Base-by-base conservation (phyloP, 2,797 vertebrate species). In the Gadopsis bispinosus region DNA sequence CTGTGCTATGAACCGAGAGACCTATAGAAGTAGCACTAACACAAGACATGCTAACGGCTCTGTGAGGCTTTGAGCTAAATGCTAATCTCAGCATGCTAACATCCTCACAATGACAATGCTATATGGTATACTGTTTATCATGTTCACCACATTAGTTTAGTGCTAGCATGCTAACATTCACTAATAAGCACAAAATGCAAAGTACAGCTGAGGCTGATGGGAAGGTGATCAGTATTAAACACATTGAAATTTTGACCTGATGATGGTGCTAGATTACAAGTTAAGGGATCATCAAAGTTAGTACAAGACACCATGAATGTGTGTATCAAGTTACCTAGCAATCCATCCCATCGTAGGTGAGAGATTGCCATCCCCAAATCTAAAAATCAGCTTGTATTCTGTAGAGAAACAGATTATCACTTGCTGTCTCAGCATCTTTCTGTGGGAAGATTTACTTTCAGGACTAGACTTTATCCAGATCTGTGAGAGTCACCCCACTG, bases 361-460 rank as follows among this genome's bases (percentile, higher is more conserved):
- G 1, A 55, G 1, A 69, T 4, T 7, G 5, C n/a, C 20, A 14
- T 22, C 22, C 12, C 9, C 48, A 37, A 12, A 50, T 35, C 33
- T 53, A 14, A 75, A 75, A 75, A 22, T 45, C 45, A 8, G 8
- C 9, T 67, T 67, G 53, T 43, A 4, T 6, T n/a, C 41, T 60
- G 16, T 26, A 56, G n/a, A 69, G 17, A 59, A 69, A 75, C 4
- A 7, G 11, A 73, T 56, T 41, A 61, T 17, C 6, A 29, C 41
- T 47, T 1, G 11, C 26, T 47, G 14, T 73, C 64, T 70, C 47
- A 55, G 45, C 6, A 12, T 68, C 19, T 47, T 47, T 82, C 60
- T 7, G 9, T 19, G 41, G 7, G 39, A 26, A 41, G 58, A 58
- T 48, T 17, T 60, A 11, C 26, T n/a, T 65, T 55, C 73, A 65